Evolutionary conservation across 2,888 invertebrate species (phyloP).

Genomic region (Nasonia oneida): DNA sequence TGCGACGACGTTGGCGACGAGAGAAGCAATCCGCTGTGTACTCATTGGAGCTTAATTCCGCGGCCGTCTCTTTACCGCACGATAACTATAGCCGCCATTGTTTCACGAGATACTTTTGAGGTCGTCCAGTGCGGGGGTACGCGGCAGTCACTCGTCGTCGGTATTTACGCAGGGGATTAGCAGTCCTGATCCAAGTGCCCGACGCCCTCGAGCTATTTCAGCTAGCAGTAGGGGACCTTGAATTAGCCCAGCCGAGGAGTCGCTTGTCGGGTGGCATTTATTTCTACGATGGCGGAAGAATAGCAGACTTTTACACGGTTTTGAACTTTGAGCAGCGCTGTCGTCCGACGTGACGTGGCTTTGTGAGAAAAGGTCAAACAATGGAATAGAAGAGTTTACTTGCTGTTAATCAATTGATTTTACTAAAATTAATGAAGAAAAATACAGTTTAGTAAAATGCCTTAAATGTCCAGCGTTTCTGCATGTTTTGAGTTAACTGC

Average conservation of each 20-base stretch:
- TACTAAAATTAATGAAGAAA: no score
- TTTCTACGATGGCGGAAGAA: neutral
- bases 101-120: slow-evolving; percentile 17
- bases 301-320: neutral
- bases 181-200: neutral
- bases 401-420: no score
- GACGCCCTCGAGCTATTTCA: neutral
- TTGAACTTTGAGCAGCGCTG: no score
- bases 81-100: slow-evolving; percentile 21
- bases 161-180: slow-evolving; percentile 15
- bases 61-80: neutral
- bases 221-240: neutral
- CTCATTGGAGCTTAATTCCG: neutral
- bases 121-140: neutral
- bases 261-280: neutral
- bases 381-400: no score
- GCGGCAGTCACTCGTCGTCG: neutral
- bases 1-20: neutral
- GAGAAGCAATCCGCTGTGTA: slow-evolving; percentile 15
- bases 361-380: no score
- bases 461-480: neutral
- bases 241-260: neutral
- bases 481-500: no score
- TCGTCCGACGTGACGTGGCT: no score
- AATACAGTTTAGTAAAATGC: neutral